phyloP scores from a whole-genome alignment of 2,113 vertebrate genomes.

The Coryphaenoides rupestris region DNA sequence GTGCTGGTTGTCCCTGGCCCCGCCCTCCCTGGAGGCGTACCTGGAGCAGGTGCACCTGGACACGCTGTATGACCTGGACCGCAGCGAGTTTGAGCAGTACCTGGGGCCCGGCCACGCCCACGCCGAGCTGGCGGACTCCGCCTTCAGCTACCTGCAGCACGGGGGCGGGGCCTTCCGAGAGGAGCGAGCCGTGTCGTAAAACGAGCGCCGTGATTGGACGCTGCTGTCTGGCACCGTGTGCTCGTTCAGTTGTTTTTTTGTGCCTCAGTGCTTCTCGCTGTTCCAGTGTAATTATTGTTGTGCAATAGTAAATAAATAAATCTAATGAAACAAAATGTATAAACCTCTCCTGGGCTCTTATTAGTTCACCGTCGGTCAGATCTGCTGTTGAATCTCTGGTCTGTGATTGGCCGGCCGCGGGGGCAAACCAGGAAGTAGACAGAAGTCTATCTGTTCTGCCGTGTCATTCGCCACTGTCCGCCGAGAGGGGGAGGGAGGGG shows the following conservation, averaged over 20 bases:
- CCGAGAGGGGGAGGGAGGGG: constrained; percentile 6
- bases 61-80: constrained; percentile 87
- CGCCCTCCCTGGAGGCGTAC: constrained; percentile 66
- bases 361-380: background rate
- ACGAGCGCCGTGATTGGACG: background rate
- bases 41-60: constrained; percentile 80
- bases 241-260: constrained; percentile 1
- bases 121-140: constrained; percentile 66
- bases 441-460: background rate
- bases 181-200: constrained; percentile 36
- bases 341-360: background rate
- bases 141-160: constrained; percentile 63
- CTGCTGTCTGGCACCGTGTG: constrained; percentile 3
- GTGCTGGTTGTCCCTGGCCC: constrained; percentile 13
- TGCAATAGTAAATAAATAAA: constrained; percentile 40
- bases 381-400: background rate
- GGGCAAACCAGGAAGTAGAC: too few species aligned
- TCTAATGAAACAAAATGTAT: background rate
- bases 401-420: background rate
- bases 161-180: constrained; percentile 31
- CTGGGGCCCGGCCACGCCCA: constrained; percentile 72
- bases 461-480: constrained; percentile 24
- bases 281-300: constrained; percentile 15
- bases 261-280: constrained; percentile 9
- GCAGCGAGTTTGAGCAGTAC: constrained; percentile 93